Conservation (phyloP, 2,113 vertebrate genomes). For the Microtus oregoni region DNA sequence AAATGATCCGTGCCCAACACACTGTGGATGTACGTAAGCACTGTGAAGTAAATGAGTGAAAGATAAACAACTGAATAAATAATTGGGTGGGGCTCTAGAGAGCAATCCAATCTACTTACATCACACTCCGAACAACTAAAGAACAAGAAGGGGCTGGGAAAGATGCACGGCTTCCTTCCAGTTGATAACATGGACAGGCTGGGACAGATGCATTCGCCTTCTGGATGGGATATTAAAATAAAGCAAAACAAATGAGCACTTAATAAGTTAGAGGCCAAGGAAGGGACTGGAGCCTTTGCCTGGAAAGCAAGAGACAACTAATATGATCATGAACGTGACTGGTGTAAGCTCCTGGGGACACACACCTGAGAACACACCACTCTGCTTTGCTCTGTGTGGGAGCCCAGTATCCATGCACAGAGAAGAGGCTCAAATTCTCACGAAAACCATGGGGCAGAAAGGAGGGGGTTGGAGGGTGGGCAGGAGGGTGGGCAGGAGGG, state of each 20-base stretch:
- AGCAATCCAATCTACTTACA: background rate
- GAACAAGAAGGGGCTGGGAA: constrained; percentile 56
- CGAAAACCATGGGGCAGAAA: background rate
- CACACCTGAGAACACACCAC: background rate
- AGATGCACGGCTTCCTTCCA: background rate
- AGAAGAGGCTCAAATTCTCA: background rate
- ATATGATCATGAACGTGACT: background rate
- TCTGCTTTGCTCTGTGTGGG: background rate
- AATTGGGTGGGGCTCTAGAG: background rate
- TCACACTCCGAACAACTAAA: constrained; percentile 47
- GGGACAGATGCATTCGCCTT: background rate
- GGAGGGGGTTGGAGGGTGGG: background rate
- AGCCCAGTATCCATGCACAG: background rate
- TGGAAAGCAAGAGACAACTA: background rate
- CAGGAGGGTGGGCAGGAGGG: background rate
- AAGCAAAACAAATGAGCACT: background rate
- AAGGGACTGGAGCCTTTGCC: background rate
- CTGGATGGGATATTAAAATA: background rate
- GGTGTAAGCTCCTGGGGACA: background rate
- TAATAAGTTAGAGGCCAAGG: background rate
- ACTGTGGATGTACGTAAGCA: no score
- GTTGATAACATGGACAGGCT: background rate
- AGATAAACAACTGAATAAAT: background rate
- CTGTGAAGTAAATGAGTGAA: background rate
- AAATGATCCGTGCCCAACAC: background rate